Percentiles rank a stretch among this genome's conserved stretches.
phyloP scores from a whole-genome alignment of 1,140 invertebrate genomes.

The Tetragonula clypearis region DNA sequence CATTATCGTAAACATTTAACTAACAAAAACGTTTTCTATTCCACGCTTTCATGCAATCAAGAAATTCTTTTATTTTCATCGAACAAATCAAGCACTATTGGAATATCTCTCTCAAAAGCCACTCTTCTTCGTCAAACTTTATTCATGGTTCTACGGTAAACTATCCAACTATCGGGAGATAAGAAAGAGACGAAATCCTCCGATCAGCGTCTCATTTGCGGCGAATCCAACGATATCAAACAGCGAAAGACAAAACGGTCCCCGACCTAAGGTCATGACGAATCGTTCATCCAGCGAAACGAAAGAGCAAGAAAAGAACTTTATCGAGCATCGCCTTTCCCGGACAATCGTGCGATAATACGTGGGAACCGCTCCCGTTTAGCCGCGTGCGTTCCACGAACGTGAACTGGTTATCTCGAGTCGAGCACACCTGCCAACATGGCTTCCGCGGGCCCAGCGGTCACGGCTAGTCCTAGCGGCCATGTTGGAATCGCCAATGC shows the following conservation, averaged over 20 bases:
- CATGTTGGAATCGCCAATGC: slow-evolving; percentile 79
- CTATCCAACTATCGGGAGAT: neutral
- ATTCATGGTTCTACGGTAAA: fast-evolving
- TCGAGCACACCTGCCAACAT: slow-evolving; percentile 82
- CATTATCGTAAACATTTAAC: neutral
- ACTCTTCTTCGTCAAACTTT: neutral
- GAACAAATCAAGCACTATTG: neutral
- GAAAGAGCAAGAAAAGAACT: too few relatives aligned
- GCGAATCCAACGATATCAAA: neutral
- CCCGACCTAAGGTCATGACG: too few relatives aligned
- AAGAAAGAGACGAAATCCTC: neutral
- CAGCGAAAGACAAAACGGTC: neutral
- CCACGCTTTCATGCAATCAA: fast-evolving
- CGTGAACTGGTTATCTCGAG: slow-evolving; percentile 76
- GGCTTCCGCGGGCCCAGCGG: slow-evolving; percentile 80
- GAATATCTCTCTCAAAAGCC: neutral
- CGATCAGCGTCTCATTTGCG: neutral
- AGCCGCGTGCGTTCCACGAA: slow-evolving; percentile 63
- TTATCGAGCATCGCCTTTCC: neutral
- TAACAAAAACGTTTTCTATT: neutral
- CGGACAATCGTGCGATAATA: slow-evolving; percentile 15
- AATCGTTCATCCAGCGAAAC: neutral
- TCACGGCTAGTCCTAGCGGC: slow-evolving; percentile 80
- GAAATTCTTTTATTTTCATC: neutral
- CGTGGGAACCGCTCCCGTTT: slow-evolving; percentile 39